Conservation (phyloP, 2,888 invertebrate genomes). For the Oligia strigilis region DNA sequence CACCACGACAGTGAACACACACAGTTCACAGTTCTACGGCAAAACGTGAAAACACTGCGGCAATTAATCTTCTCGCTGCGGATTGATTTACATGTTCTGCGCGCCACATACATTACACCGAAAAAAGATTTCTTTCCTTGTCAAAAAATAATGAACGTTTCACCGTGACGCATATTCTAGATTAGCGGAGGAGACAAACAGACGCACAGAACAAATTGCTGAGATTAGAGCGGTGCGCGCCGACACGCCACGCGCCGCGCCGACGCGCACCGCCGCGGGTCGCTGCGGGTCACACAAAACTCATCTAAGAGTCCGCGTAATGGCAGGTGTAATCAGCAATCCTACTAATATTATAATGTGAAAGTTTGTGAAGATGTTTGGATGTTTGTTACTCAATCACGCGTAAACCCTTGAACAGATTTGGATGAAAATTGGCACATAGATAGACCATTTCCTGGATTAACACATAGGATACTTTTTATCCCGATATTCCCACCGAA, state of each 20-base stretch:
- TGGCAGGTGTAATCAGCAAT: neutral
- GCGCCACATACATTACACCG: constrained; percentile 34
- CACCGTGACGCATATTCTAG: constrained; percentile 56
- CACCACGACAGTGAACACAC: neutral
- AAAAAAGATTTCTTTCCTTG: constrained; percentile 37
- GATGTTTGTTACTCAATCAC: no score
- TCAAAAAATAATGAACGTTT: constrained; percentile 60
- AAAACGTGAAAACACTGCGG: neutral
- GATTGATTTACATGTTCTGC: constrained; percentile 54
- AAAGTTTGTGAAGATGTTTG: no score
- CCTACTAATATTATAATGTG: no score
- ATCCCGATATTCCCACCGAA: no score
- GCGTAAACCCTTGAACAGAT: no score
- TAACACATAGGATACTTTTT: no score
- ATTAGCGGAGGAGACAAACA: constrained; percentile 62
- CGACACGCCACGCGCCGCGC: neutral
- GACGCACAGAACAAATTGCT: constrained; percentile 57
- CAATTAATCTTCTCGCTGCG: constrained; percentile 25
- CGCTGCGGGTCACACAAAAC: neutral
- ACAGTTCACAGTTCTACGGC: neutral
- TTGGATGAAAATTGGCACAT: no score
- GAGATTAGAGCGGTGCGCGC: constrained; percentile 44
- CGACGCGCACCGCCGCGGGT: neutral
- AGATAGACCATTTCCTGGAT: no score
- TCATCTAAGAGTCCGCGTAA: neutral